Conservation (phyloP, 2,113 vertebrate species). For the Cavia porcellus region DNA sequence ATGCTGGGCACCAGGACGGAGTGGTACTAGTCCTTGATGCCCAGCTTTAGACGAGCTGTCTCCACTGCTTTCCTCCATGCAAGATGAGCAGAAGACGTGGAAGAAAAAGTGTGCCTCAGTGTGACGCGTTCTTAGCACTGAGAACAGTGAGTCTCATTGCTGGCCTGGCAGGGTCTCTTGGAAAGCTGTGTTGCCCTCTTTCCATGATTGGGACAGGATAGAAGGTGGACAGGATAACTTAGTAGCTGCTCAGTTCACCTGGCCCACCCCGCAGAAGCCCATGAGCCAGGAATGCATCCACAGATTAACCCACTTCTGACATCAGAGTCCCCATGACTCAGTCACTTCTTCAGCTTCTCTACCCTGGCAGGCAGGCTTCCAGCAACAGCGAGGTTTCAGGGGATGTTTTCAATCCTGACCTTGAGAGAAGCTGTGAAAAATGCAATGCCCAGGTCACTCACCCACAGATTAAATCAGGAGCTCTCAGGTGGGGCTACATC, state of each 20-base stretch:
- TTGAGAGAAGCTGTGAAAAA: not conserved
- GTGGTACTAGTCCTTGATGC: accelerated
- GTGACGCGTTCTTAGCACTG: not conserved
- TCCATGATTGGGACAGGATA: not conserved
- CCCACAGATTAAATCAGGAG: not conserved
- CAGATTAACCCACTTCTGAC: not conserved
- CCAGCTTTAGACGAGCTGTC: not conserved
- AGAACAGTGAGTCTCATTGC: too few species aligned
- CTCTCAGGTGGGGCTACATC: too few species aligned
- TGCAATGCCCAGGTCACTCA: too few species aligned
- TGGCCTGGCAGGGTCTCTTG: not conserved
- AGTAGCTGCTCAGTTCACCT: not conserved
- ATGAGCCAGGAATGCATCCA: not conserved
- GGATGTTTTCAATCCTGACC: not conserved
- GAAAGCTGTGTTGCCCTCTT: not conserved
- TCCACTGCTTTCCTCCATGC: accelerated
- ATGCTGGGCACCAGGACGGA: too few species aligned
- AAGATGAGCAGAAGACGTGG: accelerated
- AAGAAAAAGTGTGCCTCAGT: too few species aligned
- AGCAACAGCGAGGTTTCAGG: not conserved
- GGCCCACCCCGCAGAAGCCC: not conserved
- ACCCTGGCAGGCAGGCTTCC: not conserved
- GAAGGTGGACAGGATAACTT: not conserved
- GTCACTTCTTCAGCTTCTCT: not conserved
- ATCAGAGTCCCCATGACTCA: not conserved